These are phyloP conservation scores for Horisme vitalbata DNA, from an alignment of 2,888 invertebrate species.

Conservation along the genomic window DNA sequence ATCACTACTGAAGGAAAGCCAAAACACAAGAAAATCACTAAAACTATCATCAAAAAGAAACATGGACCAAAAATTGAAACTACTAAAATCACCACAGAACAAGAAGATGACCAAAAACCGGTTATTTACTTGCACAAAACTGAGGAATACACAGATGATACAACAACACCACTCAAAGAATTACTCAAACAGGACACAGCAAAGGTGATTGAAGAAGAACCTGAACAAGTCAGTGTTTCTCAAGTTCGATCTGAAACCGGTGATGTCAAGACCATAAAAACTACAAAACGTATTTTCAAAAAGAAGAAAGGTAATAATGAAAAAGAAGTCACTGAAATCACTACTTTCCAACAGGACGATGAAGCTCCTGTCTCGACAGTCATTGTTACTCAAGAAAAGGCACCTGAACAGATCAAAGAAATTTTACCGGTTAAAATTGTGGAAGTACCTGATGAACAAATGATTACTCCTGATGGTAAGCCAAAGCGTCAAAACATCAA, in stretches of 20 bases:
- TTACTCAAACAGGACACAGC: constrained; percentile 20
- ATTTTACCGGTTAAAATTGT: constrained; percentile 29
- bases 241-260: constrained; percentile 45
- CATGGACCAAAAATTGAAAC: too few species aligned
- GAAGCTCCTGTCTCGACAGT: constrained; percentile 29
- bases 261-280: constrained; percentile 32
- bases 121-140: too few species aligned
- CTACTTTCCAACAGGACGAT: constrained; percentile 32
- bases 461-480: constrained; percentile 43
- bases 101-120: too few species aligned
- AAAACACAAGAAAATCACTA: too few species aligned
- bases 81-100: too few species aligned
- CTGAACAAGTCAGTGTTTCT: constrained; percentile 31
- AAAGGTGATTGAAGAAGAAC: constrained; percentile 32
- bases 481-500: constrained; percentile 43
- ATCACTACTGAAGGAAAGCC: too few species aligned
- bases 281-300: constrained; percentile 45
- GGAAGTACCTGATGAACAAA: constrained; percentile 60
- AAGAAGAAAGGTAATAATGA: constrained; percentile 42
- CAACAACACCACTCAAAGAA: too few species aligned
- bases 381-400: constrained; percentile 45
- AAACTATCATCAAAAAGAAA: too few species aligned
- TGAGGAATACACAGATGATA: too few species aligned
- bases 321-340: constrained; percentile 40
- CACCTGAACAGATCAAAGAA: constrained; percentile 13